A percentile compares a stretch with the other conserved stretches of the same genome.
phyloP scores from a whole-genome alignment of 2,113 vertebrate species.

The rabbit (Oryctolagus cuniculus) region DNA sequence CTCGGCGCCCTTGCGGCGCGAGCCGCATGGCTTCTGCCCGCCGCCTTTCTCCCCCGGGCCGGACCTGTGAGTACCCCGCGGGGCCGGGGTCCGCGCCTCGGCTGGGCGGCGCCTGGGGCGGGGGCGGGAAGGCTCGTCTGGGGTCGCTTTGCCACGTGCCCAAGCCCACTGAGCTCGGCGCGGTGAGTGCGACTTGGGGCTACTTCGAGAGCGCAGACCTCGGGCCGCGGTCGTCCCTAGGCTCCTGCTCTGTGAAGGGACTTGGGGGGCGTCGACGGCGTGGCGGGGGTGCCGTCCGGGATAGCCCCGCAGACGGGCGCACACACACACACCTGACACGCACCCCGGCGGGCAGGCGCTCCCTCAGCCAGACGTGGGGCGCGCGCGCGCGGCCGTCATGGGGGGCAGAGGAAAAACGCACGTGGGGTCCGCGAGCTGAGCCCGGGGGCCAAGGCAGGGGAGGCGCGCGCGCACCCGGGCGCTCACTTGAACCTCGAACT shows the following conservation, averaged over 20 bases:
- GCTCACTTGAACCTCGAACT: not conserved
- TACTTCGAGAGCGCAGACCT: too few species aligned
- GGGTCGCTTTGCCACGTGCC: too few species aligned
- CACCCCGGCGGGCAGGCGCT: not conserved
- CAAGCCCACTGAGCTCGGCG: not conserved
- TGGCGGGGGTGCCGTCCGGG: not conserved
- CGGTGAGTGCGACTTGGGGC: not conserved
- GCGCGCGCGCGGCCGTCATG: not conserved
- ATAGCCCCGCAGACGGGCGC: not conserved
- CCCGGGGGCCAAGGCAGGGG: too few species aligned
- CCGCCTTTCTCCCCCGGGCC: slow-evolving; percentile 76
- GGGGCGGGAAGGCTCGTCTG: not conserved
- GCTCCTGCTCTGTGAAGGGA: not conserved
- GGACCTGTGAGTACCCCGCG: slow-evolving; percentile 83
- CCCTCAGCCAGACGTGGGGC: not conserved
- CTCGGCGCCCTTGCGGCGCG: slow-evolving; percentile 35
- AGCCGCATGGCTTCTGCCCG: slow-evolving; percentile 79
- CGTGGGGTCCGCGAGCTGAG: not conserved
- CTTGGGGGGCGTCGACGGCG: not conserved
- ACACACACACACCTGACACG: rapidly evolving
- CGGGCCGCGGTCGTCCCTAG: not conserved
- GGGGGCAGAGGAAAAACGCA: not conserved
- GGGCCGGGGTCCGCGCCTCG: not conserved
- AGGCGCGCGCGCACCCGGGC: not conserved
- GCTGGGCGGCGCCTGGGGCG: not conserved